A percentile compares a stretch with the other conserved stretches of the same genome.
These are phyloP conservation scores for Hoplodrina blanda DNA, from an alignment of 2,888 invertebrate species.

Conservation along the genomic window DNA sequence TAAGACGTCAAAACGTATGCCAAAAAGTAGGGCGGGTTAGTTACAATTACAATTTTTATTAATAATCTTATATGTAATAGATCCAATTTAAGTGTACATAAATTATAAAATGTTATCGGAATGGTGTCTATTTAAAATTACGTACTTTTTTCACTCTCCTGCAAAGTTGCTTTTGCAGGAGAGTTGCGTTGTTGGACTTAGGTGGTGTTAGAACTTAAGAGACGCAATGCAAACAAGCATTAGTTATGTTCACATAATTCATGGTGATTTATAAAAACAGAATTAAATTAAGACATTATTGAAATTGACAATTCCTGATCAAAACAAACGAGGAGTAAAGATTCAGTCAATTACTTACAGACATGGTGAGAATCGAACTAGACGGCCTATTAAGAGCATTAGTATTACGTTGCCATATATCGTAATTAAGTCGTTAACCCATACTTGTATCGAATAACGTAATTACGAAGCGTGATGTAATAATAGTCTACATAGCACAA, in stretches of 20 bases:
- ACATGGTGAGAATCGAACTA: conserved; percentile 33
- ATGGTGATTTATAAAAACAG: not conserved
- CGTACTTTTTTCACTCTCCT: too few species aligned
- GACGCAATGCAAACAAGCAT: not conserved
- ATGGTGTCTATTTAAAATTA: too few species aligned
- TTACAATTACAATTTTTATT: too few species aligned
- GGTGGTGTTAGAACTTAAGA: too few species aligned
- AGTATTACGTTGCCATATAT: conserved; percentile 36
- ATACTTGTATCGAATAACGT: conserved; percentile 51
- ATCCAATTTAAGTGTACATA: too few species aligned
- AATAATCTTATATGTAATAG: too few species aligned
- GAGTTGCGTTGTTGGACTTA: too few species aligned
- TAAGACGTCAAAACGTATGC: too few species aligned
- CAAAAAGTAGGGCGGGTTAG: too few species aligned
- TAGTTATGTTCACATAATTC: not conserved
- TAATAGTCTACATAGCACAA: conserved; percentile 53
- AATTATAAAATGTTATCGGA: too few species aligned
- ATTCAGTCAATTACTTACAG: conserved; percentile 29
- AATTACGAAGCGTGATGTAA: conserved; percentile 56
- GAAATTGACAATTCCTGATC: not conserved
- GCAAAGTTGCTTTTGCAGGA: too few species aligned
- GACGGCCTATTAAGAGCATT: conserved; percentile 24
- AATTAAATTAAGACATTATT: conserved; percentile 25
- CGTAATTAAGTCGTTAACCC: conserved; percentile 52
- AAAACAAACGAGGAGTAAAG: conserved; percentile 20